Evolutionary conservation across 2,797 vertebrate genomes (phyloP), one percentile per base, ranked within the genome.

Genomic region (Pachyuromys duprasi): DNA sequence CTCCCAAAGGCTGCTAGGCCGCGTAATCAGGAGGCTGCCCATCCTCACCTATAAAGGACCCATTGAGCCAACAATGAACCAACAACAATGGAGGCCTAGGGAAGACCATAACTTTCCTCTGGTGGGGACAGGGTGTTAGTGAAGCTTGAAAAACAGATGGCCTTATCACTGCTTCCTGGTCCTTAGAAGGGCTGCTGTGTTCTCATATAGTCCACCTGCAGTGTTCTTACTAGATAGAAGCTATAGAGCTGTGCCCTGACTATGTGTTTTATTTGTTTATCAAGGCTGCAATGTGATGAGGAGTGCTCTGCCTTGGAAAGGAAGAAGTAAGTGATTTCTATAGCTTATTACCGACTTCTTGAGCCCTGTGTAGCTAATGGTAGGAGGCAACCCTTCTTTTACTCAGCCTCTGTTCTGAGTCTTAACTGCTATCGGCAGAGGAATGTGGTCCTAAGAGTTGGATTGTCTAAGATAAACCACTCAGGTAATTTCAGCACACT

Each of bases 281-380:
- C 95, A 94, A 99, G 99, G 97, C 98, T 99, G 93, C 99, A 99
- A 20, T 99, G 99, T 97, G 99, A 99, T 94, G 99, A 99, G 91
- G 99, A 99, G 81, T 99, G 99, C 93, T 99, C 99, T 33, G 99
- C 99, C 33, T 97, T 99, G 97, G 99, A 99, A 98, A 99, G 99
- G 94, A 99, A 99, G 98, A 99, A 99, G 99, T 99, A 97, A 97
- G 98, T 95, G 83, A 22, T 81, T 97, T 95, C 90, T 91, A 0
- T 39, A 79, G 13, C 22, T 79, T 76, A 22, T 33, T 67, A 14
- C 17, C 88, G 89, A 18, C 39, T 69, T 45, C 2, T 45, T 94
- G 70, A 80, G 45, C 28, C 78, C 95, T 96, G n/a, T 62, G 45
- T 45, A 94, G 42, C 63, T 90, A 86, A 70, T 75, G 36, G 45